Evolutionary conservation across 1,140 invertebrate genomes (phyloP).

Genomic region (Melitaea cinxia): DNA sequence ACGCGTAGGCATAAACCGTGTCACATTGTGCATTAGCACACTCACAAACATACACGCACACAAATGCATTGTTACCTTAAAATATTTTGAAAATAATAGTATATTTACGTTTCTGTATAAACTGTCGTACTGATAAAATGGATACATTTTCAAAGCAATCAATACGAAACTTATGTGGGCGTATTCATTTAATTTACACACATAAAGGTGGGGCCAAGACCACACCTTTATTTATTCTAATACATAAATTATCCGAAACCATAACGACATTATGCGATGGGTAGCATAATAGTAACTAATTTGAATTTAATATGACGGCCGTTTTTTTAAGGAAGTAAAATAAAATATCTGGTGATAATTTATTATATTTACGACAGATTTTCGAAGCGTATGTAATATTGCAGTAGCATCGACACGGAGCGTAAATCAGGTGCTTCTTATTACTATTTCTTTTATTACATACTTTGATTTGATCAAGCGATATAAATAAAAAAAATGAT

Average conservation of each 20-base stretch:
- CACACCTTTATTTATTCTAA: constrained; percentile 35
- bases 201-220: constrained; percentile 23
- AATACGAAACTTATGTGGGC: constrained; percentile 25
- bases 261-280: constrained; percentile 62
- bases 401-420: background rate
- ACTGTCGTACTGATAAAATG: background rate
- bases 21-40: no score
- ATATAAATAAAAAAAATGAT: background rate
- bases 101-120: background rate
- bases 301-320: constrained; percentile 67
- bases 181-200: constrained; percentile 29
- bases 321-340: constrained; percentile 45
- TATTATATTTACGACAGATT: constrained; percentile 7
- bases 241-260: constrained; percentile 37
- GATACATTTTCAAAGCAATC: constrained; percentile 21
- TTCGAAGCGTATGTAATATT: constrained; percentile 31
- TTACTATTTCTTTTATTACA: constrained; percentile 5
- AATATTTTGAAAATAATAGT: no score
- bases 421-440: background rate
- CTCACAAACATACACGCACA: background rate
- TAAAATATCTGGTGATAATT: background rate
- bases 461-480: background rate
- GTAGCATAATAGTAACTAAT: constrained; percentile 62
- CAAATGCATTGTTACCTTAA: no score
- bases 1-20: no score